These are phyloP conservation scores for Drosophila sechellia DNA, from an alignment of 1,140 invertebrate genomes.

Conservation along the genomic window DNA sequence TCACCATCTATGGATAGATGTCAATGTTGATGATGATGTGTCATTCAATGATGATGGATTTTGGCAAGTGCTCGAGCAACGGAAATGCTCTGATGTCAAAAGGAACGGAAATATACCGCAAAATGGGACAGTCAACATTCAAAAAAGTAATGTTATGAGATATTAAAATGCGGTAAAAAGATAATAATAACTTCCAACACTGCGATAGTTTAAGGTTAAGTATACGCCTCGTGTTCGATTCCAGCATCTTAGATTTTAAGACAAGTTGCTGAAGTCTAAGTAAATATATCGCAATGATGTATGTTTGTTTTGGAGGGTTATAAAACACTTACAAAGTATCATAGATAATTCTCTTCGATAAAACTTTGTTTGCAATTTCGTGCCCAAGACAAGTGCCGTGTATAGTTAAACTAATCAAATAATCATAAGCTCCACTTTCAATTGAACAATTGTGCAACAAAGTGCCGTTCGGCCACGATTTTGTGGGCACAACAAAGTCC, in stretches of 20 bases:
- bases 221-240: conserved; percentile 21
- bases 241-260: not conserved
- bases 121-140: not conserved
- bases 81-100: conserved; percentile 3
- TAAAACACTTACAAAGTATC: not conserved
- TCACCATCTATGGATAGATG: conserved; percentile 7
- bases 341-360: not conserved
- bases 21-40: conserved; percentile 45
- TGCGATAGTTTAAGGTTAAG: not conserved
- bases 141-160: not conserved
- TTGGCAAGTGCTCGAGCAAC: conserved; percentile 6
- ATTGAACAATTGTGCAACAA: conserved; percentile 33
- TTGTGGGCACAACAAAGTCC: conserved; percentile 29
- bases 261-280: too few species aligned
- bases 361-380: conserved; percentile 9
- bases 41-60: conserved; percentile 44
- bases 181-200: not conserved
- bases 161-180: too few species aligned
- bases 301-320: too few species aligned
- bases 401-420: conserved; percentile 27
- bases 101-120: not conserved
- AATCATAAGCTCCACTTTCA: conserved; percentile 26
- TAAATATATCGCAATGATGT: too few species aligned
- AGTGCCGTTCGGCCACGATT: conserved; percentile 21
- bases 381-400: not conserved